Base-by-base conservation (phyloP, 2,113 vertebrate genomes). In the Chitala chitala region DNA sequence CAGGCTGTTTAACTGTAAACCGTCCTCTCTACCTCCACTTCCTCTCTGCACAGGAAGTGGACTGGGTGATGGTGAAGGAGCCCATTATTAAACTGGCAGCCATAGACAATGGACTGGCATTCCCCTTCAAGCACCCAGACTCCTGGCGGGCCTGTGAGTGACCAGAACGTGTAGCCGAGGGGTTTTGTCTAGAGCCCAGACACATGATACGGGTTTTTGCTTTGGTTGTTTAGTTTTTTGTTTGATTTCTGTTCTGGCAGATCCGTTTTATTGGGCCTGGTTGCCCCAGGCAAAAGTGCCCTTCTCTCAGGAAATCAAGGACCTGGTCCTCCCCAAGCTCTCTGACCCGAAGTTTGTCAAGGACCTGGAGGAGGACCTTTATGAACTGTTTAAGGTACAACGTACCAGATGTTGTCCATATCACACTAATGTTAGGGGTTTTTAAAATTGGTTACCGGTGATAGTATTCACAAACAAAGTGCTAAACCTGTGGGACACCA, bases 191-290 rank as follows among this genome's bases (percentile, higher is more conserved):
- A 33, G 31, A 48, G 2, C 48, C 10, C 29, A 12, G 40, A 69
- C 26, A 66, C 50, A 51, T 42, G 63, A 38, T 15, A 63, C 59
- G 17, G 17, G 33, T 24, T 10, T 29, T 9, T 69, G 24, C 13
- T 53, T 69, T 42, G 6, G 1, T 46, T 31, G 38, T 31, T 6
- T 26, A 4, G n/a, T 22, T 66, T 4, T 66, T 29, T 8, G 10
- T 55, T 55, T n/a, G n/a, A n/a, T n/a, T n/a, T n/a, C n/a, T n/a
- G n/a, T 77, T 77, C 79, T 74, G 76, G 33, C 86, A 99, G 97
- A 99, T 85, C 97, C 97, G 0, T 99, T 98, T 85, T 98, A 99
- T 80, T 99, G 97, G 97, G 96, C 97, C 0, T 99, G 97, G 97
- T 90, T 99, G 56, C 90, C 95, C 10, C 97, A 98, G 77, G 96